Base-by-base conservation (phyloP, 30 jellyfish, hydroid and myxozoan genomes). In the Pseudorhiza aurosa region DNA sequence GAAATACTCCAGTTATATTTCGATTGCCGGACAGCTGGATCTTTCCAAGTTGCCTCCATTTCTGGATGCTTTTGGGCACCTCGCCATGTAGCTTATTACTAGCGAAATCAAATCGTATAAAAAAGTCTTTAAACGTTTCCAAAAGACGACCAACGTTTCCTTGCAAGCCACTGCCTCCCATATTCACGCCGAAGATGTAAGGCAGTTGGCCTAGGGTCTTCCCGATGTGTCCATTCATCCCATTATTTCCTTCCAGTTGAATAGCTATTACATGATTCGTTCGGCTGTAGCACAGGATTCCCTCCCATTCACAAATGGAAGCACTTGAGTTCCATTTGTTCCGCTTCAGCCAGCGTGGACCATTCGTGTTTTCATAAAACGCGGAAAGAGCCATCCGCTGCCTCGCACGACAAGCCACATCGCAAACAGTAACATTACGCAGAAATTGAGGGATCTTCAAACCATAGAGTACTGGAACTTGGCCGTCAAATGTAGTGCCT, bases 261-360 rank as follows among this genome's bases (percentile, higher is more conserved):
- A 84, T 60, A 24, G 95, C 95, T 4, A 84, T 60, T 28, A 84
- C 77, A 35, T 72, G 88, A 10, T 1, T 30, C 2, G 84, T 84
- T 24, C 82, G 32, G 21, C 29, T 35, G 75, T 68, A 72, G 45
- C 95, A 84, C 15, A 84, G 32, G 19, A 84, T 30, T 3, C 95
- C 95, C 21, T 84, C 95, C 95, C 95, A 84, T 44, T 84, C 85
- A 42, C 95, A 84, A 56, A 57, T 45, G 44, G 56, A 73, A 4
- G 0, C 64, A 18, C 29, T 73, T 7, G 80, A 36, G 21, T 65
- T 36, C 85, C 85, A 84, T 35, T 47, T 9, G 69, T 39, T 72
- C 14, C 67, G 46, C 27, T 72, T 65, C 37, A 53, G 10, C 95
- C 95, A 84, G 1, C 26, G 29, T 14, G 64, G 82, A 21, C 83